phyloP scores from a whole-genome alignment of 2,888 invertebrate genomes.

The Lasioglossum lativentre region DNA sequence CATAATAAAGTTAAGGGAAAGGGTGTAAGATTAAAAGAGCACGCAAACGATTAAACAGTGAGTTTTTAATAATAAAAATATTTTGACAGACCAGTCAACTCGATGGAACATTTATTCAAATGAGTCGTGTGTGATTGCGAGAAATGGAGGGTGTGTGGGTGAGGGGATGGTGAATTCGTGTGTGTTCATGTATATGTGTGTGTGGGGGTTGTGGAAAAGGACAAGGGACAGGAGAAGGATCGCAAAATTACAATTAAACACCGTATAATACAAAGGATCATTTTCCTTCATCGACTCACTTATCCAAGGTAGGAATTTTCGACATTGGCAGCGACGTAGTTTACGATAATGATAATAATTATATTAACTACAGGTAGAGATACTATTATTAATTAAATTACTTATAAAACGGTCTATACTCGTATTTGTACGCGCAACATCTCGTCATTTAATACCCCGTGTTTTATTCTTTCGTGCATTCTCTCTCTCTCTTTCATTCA shows the following conservation, averaged over 20 bases:
- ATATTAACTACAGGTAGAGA: slow-evolving; percentile 58
- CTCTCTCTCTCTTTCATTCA: background rate
- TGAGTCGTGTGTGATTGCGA: slow-evolving; percentile 77
- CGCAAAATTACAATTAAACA: slow-evolving; percentile 68
- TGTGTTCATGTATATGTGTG: background rate
- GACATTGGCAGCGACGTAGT: slow-evolving; percentile 67
- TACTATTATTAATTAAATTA: slow-evolving; percentile 66
- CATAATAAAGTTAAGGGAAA: background rate
- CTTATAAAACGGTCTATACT: slow-evolving; percentile 73
- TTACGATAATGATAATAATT: slow-evolving; percentile 58
- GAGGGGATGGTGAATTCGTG: background rate
- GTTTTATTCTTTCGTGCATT: slow-evolving; percentile 21
- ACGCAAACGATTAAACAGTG: slow-evolving; percentile 83
- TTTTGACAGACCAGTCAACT: slow-evolving; percentile 80
- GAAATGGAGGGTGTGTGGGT: slow-evolving; percentile 54
- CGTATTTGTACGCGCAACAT: slow-evolving; percentile 77
- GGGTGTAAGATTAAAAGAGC: slow-evolving; percentile 39
- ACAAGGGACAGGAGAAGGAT: slow-evolving; percentile 15
- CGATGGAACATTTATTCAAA: slow-evolving; percentile 74
- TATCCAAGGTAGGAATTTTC: slow-evolving; percentile 62
- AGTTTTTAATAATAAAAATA: slow-evolving; percentile 84
- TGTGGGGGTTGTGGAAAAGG: background rate
- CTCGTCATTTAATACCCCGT: slow-evolving; percentile 58
- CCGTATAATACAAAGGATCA: slow-evolving; percentile 67
- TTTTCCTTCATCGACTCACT: slow-evolving; percentile 37